Conservation (phyloP, 2,797 vertebrate species). For the Esox masquinongy region DNA sequence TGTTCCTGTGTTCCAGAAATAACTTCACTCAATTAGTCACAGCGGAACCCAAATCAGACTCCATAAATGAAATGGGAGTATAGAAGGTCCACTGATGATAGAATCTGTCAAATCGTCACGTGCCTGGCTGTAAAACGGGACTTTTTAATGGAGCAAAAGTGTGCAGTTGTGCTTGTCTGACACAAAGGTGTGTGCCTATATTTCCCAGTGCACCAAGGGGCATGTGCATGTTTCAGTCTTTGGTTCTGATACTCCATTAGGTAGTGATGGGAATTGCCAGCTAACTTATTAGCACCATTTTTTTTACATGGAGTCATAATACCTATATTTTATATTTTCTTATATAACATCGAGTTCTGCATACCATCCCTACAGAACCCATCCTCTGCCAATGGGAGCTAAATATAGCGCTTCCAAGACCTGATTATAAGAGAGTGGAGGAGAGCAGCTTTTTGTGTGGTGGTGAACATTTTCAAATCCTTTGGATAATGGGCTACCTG, state of each 20-base stretch:
- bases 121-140: not conserved
- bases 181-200: slow-evolving; percentile 15
- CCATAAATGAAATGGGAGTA: not conserved
- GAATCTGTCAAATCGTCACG: not conserved
- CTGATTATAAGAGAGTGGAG: slow-evolving; percentile 53
- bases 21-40: slow-evolving; percentile 67
- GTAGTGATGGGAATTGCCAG: no score
- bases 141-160: slow-evolving; percentile 2
- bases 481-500: slow-evolving; percentile 29
- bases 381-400: slow-evolving; percentile 60
- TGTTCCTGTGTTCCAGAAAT: slow-evolving; percentile 70
- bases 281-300: no score
- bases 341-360: slow-evolving; percentile 70
- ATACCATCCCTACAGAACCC: slow-evolving; percentile 63
- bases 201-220: slow-evolving; percentile 6
- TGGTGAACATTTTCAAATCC: slow-evolving; percentile 27
- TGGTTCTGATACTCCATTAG: not conserved
- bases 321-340: slow-evolving; percentile 58
- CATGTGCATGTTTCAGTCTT: not conserved
- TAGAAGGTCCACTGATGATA: not conserved
- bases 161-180: not conserved
- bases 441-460: slow-evolving; percentile 11
- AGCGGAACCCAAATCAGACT: slow-evolving; percentile 63
- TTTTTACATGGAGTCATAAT: no score
- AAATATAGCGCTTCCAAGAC: slow-evolving; percentile 72